Evolutionary conservation across 1,140 invertebrate species (phyloP), one percentile per base, ranked within the genome.

Genomic region (Tyrophagus putrescentiae): DNA sequence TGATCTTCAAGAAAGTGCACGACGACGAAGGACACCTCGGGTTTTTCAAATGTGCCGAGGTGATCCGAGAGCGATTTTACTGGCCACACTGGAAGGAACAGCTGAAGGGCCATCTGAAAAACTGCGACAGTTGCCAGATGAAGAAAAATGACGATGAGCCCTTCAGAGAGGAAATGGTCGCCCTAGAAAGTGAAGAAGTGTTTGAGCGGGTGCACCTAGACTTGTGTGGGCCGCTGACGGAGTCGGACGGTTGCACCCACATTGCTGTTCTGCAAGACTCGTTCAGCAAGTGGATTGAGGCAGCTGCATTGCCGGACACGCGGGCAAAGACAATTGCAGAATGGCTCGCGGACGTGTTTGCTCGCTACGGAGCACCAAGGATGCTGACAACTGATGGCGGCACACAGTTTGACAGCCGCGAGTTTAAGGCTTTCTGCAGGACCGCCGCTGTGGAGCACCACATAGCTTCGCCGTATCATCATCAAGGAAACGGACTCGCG

Each of bases 21-120:
- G 56, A 57, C 3, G 36, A 62, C 18, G 3, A 52, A 9, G 59
- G 58, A 23, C 61, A 62, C 54, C 42, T 62, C 16, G 57, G 61
- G 1, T 7, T 45, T 25, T 16, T 21, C 3, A 62, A 62, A 31
- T 52, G 41, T 4, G 4, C 9, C 11, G 59, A 52, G 18, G n/a
- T 16, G 11, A 2, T 62, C 9, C 50, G 25, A 3, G 18, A 27
- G 36, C 21, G 41, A n/a, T 62, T 33, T 34, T 62, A 18, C 18
- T 62, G 61, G 61, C 61, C 61, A 18, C 3, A 31, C 13, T 33
- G 59, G 52, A 36, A 18, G 29, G 29, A 57, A 1, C 21, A 57
- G 5, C 2, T 57, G 1, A 31, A 61, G 13, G n/a, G 2, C 1
- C 41, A 31, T 3, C 4, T 61, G 2, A 5, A 9, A 1, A 32